Evolutionary conservation across 2,113 vertebrate species (phyloP), one percentile per base, ranked within the genome.

Genomic region (Hylia prasina): DNA sequence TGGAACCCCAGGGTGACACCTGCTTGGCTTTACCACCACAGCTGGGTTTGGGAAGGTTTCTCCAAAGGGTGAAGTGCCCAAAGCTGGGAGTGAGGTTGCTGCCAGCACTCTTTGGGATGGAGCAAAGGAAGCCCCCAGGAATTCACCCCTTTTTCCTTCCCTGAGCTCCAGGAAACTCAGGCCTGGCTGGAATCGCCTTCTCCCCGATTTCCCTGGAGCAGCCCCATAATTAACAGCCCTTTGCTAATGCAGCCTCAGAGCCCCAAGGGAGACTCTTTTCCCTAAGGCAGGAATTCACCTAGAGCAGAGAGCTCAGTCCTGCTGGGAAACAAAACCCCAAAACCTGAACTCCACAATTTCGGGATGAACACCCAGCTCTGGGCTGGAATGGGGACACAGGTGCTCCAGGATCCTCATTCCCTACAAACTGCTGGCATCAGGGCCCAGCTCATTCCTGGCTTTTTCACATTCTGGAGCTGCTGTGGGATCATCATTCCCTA

Each of bases 281-380:
- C 68, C 35, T 10, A 18, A 53, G 37, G 48, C 48, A 70, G 68
- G 68, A 70, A 70, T 70, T 53, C 68, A 18, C 35, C 68, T 20
- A 35, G 68, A 53, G 21, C 1, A 0, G 35, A 47, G 23, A n/a
- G 11, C 22, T 25, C 42, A 47, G 31, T 22, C 15, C 64, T n/a
- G 64, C 33, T 17, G 35, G 47, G 68, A 23, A 70, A 15, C 14
- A 51, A 31, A 71, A 31, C 28, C 50, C 48, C 48, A 53, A 71
- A 51, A 18, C 15, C 21, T 6, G 20, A 39, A 39, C 35, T 5
- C 6, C 35, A 51, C 4, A 33, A 10, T 5, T 53, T 13, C 7
- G 30, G 63, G 23, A 42, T 25, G 3, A 11, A 42, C 2, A 1
- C 18, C 5, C 31, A 39, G 64, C 58, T 42, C 2, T 2, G 2